phyloP scores from a whole-genome alignment of 2,113 vertebrate species.

The Toxotes chatareus region DNA sequence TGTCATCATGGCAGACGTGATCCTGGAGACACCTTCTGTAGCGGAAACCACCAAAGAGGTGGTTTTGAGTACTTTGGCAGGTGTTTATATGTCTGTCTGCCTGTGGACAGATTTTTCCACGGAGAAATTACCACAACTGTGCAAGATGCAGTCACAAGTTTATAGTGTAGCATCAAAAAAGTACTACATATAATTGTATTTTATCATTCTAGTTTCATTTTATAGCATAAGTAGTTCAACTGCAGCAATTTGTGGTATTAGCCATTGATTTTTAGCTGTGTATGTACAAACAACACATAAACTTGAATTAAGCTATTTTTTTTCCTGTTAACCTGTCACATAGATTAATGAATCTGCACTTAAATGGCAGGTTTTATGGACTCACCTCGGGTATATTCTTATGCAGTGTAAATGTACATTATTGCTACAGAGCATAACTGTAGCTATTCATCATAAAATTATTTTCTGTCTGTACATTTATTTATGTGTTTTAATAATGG shows the following conservation, averaged over 20 bases:
- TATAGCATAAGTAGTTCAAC: not conserved
- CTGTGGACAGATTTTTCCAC: no score
- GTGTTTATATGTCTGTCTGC: no score
- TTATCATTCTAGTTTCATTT: not conserved
- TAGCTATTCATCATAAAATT: constrained; percentile 69
- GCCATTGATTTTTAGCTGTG: not conserved
- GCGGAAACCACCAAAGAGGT: no score
- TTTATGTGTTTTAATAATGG: constrained; percentile 76
- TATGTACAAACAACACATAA: constrained; percentile 3
- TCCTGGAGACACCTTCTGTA: no score
- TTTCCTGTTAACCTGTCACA: constrained; percentile 44
- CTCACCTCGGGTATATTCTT: constrained; percentile 14
- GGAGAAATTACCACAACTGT: no score
- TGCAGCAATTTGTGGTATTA: not conserved
- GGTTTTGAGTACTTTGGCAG: no score
- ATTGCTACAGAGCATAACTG: constrained; percentile 50
- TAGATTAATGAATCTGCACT: constrained; percentile 48
- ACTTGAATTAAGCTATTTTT: constrained; percentile 42
- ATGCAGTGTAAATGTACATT: constrained; percentile 37
- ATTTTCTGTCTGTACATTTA: constrained; percentile 64
- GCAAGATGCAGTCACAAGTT: no score
- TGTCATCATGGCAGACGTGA: no score
- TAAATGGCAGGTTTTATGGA: constrained; percentile 40
- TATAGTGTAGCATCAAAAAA: not conserved
- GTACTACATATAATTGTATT: not conserved